Conservation (phyloP, 2,888 invertebrate genomes). For the Heliconius aoede region DNA sequence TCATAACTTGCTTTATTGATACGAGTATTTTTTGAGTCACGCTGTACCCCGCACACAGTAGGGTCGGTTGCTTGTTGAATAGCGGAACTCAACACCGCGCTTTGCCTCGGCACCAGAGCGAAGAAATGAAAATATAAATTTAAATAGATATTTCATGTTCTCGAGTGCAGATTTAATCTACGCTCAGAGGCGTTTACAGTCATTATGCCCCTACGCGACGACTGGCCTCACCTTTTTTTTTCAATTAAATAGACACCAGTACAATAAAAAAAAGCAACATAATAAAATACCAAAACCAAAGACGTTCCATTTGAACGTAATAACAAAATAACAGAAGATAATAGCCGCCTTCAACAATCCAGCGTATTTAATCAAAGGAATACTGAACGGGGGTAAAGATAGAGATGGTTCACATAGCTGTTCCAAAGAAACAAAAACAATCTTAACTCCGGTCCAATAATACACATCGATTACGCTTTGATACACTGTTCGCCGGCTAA, state of each 20-base stretch:
- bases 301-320: slow-evolving; percentile 3
- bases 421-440: slow-evolving; percentile 28
- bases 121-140: too few relatives aligned
- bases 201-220: too few relatives aligned
- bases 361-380: slow-evolving; percentile 31
- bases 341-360: slow-evolving; percentile 10
- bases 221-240: not conserved
- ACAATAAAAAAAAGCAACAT: not conserved
- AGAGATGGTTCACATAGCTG: slow-evolving; percentile 15
- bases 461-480: slow-evolving; percentile 42
- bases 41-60: too few relatives aligned
- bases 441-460: slow-evolving; percentile 38
- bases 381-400: slow-evolving; percentile 18
- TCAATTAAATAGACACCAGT: not conserved
- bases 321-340: slow-evolving; percentile 26
- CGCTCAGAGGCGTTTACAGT: too few relatives aligned
- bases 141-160: too few relatives aligned
- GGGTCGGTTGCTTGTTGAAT: too few relatives aligned
- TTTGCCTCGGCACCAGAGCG: too few relatives aligned
- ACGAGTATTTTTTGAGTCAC: too few relatives aligned
- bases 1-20: too few relatives aligned
- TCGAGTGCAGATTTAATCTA: too few relatives aligned
- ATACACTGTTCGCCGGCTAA: slow-evolving; percentile 63
- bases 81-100: too few relatives aligned
- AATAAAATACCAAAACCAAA: slow-evolving; percentile 8